A percentile compares a stretch with the other conserved stretches of the same genome.
Evolutionary conservation across 2,113 vertebrate species (phyloP).

Genomic region (Micronycteris hirsuta): DNA sequence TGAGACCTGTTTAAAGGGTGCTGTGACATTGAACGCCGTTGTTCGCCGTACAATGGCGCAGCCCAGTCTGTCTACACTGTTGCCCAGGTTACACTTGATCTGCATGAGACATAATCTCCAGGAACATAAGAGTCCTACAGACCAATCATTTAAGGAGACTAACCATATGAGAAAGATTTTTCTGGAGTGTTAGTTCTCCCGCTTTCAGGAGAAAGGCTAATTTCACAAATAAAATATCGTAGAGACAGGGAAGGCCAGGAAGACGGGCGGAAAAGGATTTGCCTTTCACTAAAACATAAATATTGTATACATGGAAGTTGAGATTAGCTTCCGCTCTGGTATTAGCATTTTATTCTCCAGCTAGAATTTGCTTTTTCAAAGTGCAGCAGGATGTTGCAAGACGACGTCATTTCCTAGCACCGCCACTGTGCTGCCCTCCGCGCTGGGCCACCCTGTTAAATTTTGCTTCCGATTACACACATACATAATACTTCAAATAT

Average conservation of each 20-base stretch:
- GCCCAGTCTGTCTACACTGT: neutral
- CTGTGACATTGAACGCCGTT: neutral
- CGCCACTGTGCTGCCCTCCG: neutral
- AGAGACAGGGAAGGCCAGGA: neutral
- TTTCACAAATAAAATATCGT: neutral
- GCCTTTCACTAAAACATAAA: conserved; percentile 1
- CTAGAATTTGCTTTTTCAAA: conserved; percentile 46
- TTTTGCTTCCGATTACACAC: neutral
- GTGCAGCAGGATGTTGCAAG: neutral
- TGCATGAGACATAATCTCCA: neutral
- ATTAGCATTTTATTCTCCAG: neutral
- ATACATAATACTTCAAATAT: neutral
- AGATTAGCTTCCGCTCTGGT: neutral
- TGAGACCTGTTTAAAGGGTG: neutral
- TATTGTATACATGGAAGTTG: conserved; percentile 33
- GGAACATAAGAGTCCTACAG: neutral
- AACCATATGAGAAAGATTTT: neutral
- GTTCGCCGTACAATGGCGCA: neutral
- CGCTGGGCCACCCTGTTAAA: neutral
- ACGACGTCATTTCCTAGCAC: neutral
- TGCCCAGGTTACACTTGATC: neutral
- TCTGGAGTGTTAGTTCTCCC: neutral
- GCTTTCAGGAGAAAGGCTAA: neutral
- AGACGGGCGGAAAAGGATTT: conserved; percentile 18
- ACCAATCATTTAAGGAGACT: neutral